phyloP scores from a whole-genome alignment of 1,140 invertebrate species.

The Pygmarrhopalites habei region DNA sequence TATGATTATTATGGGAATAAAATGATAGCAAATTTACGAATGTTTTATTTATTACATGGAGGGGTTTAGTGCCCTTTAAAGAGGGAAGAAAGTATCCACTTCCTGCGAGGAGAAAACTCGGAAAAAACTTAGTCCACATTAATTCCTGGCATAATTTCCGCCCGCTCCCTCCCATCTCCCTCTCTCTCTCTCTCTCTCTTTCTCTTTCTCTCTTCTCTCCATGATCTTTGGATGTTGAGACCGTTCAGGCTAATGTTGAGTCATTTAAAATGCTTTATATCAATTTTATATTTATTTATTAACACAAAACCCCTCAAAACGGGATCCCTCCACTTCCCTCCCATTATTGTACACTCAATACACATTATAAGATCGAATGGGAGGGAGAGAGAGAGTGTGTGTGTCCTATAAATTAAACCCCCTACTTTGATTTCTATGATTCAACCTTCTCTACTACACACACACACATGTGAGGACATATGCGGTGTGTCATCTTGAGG shows the following conservation, averaged over 20 bases:
- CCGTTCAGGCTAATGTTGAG: slow-evolving; percentile 6
- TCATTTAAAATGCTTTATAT: no score
- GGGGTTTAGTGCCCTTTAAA: slow-evolving; percentile 16
- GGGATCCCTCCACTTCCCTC: no score
- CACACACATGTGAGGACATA: no score
- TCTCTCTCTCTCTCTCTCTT: background rate
- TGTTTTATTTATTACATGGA: slow-evolving; percentile 29
- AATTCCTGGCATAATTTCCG: slow-evolving; percentile 10
- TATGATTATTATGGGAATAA: slow-evolving; percentile 36
- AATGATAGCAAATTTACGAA: slow-evolving; percentile 35
- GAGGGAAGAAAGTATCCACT: slow-evolving; percentile 14
- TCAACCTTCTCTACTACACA: no score
- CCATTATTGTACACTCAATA: no score
- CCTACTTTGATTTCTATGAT: no score
- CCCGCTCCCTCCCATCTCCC: background rate
- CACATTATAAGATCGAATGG: no score
- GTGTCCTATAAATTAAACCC: no score
- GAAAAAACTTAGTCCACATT: slow-evolving; percentile 8
- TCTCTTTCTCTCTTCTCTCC: slow-evolving; percentile 8
- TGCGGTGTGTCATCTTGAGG: no score
- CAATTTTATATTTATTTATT: no score
- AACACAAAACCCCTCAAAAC: no score
- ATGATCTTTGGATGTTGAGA: slow-evolving; percentile 9
- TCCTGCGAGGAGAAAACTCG: background rate
- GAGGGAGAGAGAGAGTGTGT: no score